Base-by-base conservation (phyloP, 2,888 invertebrate species). In the Campoplex capitator region DNA sequence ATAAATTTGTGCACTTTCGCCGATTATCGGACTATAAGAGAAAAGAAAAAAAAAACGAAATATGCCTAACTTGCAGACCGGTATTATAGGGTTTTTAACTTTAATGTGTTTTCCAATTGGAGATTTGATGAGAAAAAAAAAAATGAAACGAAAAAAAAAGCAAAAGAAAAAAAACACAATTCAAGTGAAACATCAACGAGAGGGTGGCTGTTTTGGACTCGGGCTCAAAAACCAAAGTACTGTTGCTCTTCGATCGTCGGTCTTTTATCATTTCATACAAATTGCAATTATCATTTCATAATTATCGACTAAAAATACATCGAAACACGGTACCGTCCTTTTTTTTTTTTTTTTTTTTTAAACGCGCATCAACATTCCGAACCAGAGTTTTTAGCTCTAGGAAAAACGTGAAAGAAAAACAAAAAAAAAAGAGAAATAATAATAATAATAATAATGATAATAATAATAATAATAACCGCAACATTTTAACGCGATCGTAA, bases 171-270 rank as follows among this genome's bases (percentile, higher is more conserved):
- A 65, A 51, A 74, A 48, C 75, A 82, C 54, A 75, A 83, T 77
- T 65, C 16, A 83, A 78, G 65, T 71, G 65, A 65, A 83, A 86
- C 84, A 85, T 85, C 89, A 88, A 86, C 82, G 87, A 88, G 84
- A 85, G 91, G 91, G 90, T 93, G 92, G 92, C 92, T 93, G 91
- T 88, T 90, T 91, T 90, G 87, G 88, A 90, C 91, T 89, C 88
- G 88, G 90, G 85, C 89, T 90, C 92, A 89, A 89, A 23, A 91
- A 84, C 89, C 81, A 83, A 84, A 42, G n/a, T 45, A 28, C 51
- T 65, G 32, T 35, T 13, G 13, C 38, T 48, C 42, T 76, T 54
- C 18, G 56, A 45, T 79, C 76, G 38, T 51, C 58, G 23, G 23
- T 48, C 51, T 76, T 7, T 45, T 28, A 11, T 54, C 51, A 65